A percentile compares a stretch with the other conserved stretches of the same genome.
Evolutionary conservation across 2,797 vertebrate species (phyloP).

Genomic region (Argyrosomus regius): DNA sequence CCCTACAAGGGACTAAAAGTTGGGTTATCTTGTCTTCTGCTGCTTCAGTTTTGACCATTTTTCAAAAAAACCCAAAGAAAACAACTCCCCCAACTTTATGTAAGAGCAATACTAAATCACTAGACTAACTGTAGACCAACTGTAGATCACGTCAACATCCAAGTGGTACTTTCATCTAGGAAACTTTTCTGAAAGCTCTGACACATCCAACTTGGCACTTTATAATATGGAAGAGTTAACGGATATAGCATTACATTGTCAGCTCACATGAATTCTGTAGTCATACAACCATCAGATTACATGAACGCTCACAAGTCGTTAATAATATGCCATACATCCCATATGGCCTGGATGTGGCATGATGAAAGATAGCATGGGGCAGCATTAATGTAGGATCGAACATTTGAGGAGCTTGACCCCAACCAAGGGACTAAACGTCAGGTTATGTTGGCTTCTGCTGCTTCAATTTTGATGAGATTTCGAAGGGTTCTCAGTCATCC

Average conservation of each 20-base stretch:
- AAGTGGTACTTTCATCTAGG: not conserved
- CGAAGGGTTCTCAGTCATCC: no score
- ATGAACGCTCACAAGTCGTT: not conserved
- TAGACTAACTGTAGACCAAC: no score
- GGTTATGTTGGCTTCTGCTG: not conserved
- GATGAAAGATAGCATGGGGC: not conserved
- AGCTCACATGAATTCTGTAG: not conserved
- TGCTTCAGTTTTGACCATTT: not conserved
- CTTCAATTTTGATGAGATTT: not conserved
- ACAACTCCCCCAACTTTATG: no score
- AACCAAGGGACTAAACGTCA: not conserved
- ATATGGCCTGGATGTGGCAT: accelerated
- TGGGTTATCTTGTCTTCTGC: no score
- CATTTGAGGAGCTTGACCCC: not conserved
- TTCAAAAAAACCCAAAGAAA: no score
- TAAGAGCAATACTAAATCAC: no score
- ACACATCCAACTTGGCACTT: not conserved
- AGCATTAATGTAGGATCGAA: not conserved
- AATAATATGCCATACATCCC: no score
- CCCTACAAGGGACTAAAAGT: no score
- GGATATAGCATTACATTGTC: not conserved
- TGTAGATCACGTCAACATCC: not conserved
- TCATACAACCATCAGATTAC: no score
- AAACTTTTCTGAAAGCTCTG: not conserved
- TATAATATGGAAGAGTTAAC: not conserved